Evolutionary conservation across 2,888 invertebrate genomes (phyloP), one percentile per base, ranked within the genome.

Genomic region (Axea sp.): DNA sequence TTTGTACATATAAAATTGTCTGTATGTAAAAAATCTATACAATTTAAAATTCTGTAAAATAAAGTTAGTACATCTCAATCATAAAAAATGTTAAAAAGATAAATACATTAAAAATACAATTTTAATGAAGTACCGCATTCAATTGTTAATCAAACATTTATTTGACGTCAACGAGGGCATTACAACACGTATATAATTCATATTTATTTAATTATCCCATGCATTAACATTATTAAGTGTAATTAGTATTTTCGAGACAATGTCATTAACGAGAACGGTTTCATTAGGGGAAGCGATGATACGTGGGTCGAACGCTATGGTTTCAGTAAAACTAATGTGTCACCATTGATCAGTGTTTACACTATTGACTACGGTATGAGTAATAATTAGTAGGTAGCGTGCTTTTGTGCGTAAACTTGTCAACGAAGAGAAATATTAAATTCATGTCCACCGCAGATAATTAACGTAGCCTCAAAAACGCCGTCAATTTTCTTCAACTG

Each of bases 281-380:
- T 55, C 15, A 55, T 55, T 53, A 69, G 28, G 53, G 37, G 30
- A 12, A 35, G 22, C 57, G 31, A 11, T 55, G 37, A 55, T 37
- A 33, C 17, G 26, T 28, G 8, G 35, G 26, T 19, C 9, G 28
- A 37, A 19, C 30, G 12, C 31, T n/a, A 22, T 9, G 47, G 55
- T 45, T 53, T 59, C 43, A 53, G 12, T 45, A 69, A 62, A 69
- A 62, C 69, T 60, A 69, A 69, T 69, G 69, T 51, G 69, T 51
- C 69, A 49, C 47, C 45, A 69, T 69, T 69, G 60, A 69, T 69
- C 51, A 64, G 37, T 59, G 57, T 72, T 64, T 72, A 72, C 51
- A 45, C 64, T 65, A 60, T 73, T 53, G 71, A 64, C 55, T 69
- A 24, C 37, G 33, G 28, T 55, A 62, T 55, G 39, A 33, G 49